These are phyloP conservation scores for Drosophila sturtevanti DNA, from an alignment of 1,140 invertebrate species.

Conservation along the genomic window DNA sequence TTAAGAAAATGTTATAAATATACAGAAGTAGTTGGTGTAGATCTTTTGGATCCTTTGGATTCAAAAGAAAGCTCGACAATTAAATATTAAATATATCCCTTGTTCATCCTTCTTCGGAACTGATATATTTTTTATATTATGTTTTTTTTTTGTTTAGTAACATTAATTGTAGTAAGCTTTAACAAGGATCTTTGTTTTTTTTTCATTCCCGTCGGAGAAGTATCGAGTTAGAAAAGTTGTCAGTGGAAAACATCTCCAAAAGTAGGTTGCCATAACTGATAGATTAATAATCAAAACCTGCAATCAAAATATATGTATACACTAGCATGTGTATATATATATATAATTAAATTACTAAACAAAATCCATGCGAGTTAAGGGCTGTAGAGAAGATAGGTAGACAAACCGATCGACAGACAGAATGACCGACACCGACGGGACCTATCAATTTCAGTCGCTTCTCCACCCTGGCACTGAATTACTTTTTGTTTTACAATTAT, in stretches of 20 bases:
- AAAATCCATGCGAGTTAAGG: not conserved
- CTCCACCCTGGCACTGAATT: no score
- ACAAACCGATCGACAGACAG: not conserved
- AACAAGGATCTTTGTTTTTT: not conserved
- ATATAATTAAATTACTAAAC: not conserved
- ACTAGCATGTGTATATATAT: not conserved
- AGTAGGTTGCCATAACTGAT: not conserved
- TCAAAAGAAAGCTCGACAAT: no score
- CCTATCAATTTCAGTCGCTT: not conserved
- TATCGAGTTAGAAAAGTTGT: no score
- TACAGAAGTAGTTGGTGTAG: no score
- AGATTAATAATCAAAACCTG: not conserved
- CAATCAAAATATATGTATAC: not conserved
- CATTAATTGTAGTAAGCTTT: not conserved
- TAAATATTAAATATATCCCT: no score
- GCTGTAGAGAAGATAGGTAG: not conserved
- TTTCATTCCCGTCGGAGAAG: not conserved
- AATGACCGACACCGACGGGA: not conserved
- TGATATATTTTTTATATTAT: no score
- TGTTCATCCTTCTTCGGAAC: no score
- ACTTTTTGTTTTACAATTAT: conserved; percentile 26
- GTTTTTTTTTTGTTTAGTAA: no score
- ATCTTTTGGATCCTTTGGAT: no score
- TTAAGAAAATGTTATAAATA: no score
- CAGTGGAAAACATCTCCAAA: not conserved